These are phyloP conservation scores for Ceratitis capitata DNA, from an alignment of 1,140 invertebrate genomes.

Conservation along the genomic window DNA sequence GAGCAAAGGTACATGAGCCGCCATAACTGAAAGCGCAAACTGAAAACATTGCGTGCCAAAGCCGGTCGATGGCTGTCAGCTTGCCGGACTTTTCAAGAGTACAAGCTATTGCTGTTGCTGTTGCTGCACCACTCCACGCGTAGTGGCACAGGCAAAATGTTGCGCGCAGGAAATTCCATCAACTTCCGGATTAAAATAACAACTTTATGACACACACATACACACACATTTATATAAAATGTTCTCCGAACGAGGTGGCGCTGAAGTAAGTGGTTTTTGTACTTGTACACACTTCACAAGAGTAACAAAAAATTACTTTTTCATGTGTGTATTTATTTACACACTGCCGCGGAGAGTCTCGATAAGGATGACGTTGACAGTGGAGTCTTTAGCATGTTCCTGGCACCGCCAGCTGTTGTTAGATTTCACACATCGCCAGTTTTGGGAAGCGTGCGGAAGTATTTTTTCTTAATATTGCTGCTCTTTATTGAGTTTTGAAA, in stretches of 20 bases:
- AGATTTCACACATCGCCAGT: not conserved
- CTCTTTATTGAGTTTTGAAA: too few species aligned
- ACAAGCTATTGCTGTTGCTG: too few species aligned
- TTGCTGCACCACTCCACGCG: not conserved
- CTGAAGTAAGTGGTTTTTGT: not conserved
- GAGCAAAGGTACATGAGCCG: too few species aligned
- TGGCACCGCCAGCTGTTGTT: not conserved
- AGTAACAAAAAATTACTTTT: too few species aligned
- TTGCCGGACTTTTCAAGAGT: not conserved
- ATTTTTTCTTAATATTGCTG: too few species aligned
- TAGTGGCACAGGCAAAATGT: not conserved
- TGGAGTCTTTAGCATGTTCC: too few species aligned
- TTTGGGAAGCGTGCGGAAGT: too few species aligned
- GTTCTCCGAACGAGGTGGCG: too few species aligned
- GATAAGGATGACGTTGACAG: not conserved
- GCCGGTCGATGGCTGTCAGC: not conserved
- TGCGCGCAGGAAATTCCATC: conserved; percentile 61
- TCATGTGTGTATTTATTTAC: not conserved
- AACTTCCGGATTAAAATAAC: conserved; percentile 64
- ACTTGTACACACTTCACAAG: not conserved
- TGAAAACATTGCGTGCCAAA: not conserved
- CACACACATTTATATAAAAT: not conserved
- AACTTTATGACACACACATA: conserved; percentile 45
- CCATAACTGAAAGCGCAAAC: not conserved
- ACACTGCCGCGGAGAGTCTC: not conserved